Evolutionary conservation across 2,113 vertebrate species (phyloP).

Genomic region (Nycticryphes semicollaris): DNA sequence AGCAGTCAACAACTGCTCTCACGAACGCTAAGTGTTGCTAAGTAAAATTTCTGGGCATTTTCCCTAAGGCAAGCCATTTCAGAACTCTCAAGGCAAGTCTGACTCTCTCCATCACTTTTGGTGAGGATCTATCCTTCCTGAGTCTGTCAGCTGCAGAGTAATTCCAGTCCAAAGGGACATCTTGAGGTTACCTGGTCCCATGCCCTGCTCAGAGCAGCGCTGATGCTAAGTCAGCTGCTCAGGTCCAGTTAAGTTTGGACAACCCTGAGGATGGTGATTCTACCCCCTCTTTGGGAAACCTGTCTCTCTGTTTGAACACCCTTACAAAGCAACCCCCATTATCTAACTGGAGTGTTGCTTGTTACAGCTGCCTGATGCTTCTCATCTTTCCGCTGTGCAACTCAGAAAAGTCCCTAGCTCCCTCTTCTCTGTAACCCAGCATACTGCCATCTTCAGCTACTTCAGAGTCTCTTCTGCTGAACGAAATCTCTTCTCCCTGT

Average conservation of each 20-base stretch:
- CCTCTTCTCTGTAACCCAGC: not conserved
- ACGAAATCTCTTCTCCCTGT: not conserved
- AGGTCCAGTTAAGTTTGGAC: not conserved
- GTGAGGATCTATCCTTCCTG: not conserved
- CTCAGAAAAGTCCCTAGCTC: not conserved
- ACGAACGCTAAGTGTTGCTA: not conserved
- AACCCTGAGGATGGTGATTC: not conserved
- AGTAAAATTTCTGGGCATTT: not conserved
- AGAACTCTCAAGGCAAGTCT: not conserved
- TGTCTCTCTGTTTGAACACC: not conserved
- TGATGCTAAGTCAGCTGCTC: not conserved
- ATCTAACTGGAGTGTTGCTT: not conserved
- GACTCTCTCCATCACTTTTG: not conserved
- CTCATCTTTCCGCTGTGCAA: not conserved
- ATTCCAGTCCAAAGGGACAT: not conserved
- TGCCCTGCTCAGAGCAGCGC: not conserved
- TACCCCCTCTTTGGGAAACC: not conserved
- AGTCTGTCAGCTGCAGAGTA: not conserved
- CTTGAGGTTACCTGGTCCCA: not conserved
- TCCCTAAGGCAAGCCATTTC: not conserved
- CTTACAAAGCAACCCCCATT: not conserved
- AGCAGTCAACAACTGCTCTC: not conserved
- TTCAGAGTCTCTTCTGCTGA: not conserved
- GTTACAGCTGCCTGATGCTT: not conserved
- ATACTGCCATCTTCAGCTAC: not conserved